These are phyloP conservation scores for Tiliqua scincoides DNA, from an alignment of 2,113 vertebrate species.

Conservation along the genomic window DNA sequence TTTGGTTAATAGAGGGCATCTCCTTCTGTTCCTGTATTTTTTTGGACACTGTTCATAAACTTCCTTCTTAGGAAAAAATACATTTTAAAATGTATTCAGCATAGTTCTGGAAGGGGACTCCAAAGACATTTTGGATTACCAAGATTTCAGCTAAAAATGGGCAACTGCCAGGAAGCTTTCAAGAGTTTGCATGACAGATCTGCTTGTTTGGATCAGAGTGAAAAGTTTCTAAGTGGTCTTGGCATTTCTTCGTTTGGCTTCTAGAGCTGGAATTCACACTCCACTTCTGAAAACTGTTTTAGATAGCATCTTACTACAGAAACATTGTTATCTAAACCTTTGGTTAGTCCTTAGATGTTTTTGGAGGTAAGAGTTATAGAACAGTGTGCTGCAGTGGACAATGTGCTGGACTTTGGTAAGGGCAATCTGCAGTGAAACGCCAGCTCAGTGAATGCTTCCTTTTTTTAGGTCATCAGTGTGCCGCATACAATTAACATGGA, in stretches of 20 bases:
- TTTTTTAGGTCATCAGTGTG: neutral
- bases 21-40: neutral
- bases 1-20: neutral
- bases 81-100: neutral
- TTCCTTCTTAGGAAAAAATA: neutral
- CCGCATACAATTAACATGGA: neutral
- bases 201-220: neutral
- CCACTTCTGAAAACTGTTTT: neutral
- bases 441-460: neutral
- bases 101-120: neutral
- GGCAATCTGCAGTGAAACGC: neutral
- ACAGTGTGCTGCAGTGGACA: neutral
- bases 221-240: neutral
- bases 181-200: neutral
- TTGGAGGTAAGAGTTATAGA: constrained; percentile 27
- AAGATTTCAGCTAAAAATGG: neutral
- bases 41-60: neutral
- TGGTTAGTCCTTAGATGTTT: neutral
- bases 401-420: neutral
- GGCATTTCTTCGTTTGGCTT: neutral
- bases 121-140: neutral
- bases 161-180: neutral
- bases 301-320: neutral
- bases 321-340: neutral
- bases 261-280: neutral